Evolutionary conservation across 2,888 invertebrate genomes (phyloP), one percentile per base, ranked within the genome.

Genomic region (Diplazon laetatorius): DNA sequence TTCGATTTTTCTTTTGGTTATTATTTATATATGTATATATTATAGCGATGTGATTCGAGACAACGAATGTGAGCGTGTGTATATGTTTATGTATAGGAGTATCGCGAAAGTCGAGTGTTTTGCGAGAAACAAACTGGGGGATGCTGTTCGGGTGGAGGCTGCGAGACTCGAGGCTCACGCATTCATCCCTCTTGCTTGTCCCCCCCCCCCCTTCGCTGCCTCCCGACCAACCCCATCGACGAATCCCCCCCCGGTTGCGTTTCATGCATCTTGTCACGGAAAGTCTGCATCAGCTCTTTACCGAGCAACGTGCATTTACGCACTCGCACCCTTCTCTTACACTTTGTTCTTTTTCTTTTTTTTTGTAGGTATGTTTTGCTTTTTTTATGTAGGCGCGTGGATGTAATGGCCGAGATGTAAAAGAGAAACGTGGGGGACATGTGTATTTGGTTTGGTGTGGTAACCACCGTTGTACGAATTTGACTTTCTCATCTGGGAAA

Each of bases 251-350:
- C n/a, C 52, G 14, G 35, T 35, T 16, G 16, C 22, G 39, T 60
- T 75, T 44, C 42, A 39, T 42, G 35, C 68, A 62, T 71, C 71
- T 63, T 46, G 66, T 50, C 68, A 48, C 66, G 68, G 63, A 77
- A 68, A 72, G 68, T 72, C 77, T 66, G 68, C 77, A 73, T 69
- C 72, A 77, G 68, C 48, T 63, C 48, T 72, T 63, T 77, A 68
- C 66, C 59, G 35, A 37, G 59, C 70, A 39, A 35, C 59, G 62
- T 42, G 42, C 77, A 73, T 77, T 77, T 77, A 77, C 77, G 77
- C 72, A 73, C 68, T 69, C 68, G 35, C 70, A 39, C 59, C 46
- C 62, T 46, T 25, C 57, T 48, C 60, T 70, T 62, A 18, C 18
- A 35, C 39, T 66, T 66, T 66, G 39, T 39, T n/a, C 37, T 52